Conservation (phyloP, 2,888 invertebrate species). For the Leuctra nigra region DNA sequence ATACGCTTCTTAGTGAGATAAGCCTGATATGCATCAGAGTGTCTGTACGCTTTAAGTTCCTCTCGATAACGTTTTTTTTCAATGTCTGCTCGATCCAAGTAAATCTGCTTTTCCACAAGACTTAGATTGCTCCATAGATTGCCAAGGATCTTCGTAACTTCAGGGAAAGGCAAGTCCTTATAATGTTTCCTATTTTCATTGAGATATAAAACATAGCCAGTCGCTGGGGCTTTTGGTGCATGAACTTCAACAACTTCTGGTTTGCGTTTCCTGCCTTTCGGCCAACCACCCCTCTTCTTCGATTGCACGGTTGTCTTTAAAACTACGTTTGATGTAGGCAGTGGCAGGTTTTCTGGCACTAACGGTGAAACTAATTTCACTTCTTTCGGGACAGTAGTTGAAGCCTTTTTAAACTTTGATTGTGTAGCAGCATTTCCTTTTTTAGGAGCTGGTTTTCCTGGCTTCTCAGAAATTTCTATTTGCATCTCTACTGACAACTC, state of each 20-base stretch:
- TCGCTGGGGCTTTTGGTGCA: constrained; percentile 51
- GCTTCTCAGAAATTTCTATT: constrained; percentile 2
- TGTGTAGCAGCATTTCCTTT: not conserved
- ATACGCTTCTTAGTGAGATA: constrained; percentile 46
- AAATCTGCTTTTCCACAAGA: constrained; percentile 47
- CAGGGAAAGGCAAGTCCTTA: constrained; percentile 49
- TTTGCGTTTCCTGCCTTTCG: constrained; percentile 52
- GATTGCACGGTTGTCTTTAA: constrained; percentile 27
- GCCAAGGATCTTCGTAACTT: constrained; percentile 50
- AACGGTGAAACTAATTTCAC: not conserved
- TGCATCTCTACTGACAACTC: constrained; percentile 11
- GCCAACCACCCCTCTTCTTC: constrained; percentile 53
- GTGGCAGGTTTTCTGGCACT: not conserved
- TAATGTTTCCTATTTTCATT: constrained; percentile 49
- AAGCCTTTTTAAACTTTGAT: not conserved
- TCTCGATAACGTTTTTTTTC: constrained; percentile 50
- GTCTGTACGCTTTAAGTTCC: constrained; percentile 48
- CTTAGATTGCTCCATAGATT: constrained; percentile 51
- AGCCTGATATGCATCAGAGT: constrained; percentile 49
- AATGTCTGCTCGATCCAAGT: constrained; percentile 48
- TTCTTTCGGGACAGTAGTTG: not conserved
- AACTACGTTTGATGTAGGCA: not conserved
- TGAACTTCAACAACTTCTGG: constrained; percentile 42
- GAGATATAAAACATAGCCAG: constrained; percentile 50
- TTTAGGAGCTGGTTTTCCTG: not conserved